Percentiles rank a stretch among this genome's conserved stretches.
These are phyloP conservation scores for Cottus gobio DNA, from an alignment of 2,113 vertebrate genomes.

Conservation along the genomic window DNA sequence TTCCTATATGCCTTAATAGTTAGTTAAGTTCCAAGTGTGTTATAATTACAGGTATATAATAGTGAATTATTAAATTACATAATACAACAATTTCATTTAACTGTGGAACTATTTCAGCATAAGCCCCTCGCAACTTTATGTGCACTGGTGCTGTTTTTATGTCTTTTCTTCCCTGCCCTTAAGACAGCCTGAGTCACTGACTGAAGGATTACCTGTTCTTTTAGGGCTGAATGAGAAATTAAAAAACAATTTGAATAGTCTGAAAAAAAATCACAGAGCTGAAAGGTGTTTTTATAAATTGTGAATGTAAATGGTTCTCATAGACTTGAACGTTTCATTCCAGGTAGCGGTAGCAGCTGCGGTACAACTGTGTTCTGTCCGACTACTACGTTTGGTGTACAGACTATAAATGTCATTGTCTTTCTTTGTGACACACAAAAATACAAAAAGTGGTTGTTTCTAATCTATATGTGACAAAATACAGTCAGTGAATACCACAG, in stretches of 20 bases:
- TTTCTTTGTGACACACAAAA: neutral
- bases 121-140: neutral
- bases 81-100: neutral
- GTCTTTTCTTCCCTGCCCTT: neutral
- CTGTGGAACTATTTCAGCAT: neutral
- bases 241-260: neutral
- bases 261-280: neutral
- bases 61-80: neutral
- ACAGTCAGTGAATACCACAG: neutral
- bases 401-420: neutral
- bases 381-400: neutral
- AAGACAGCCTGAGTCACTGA: neutral
- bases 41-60: neutral
- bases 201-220: neutral
- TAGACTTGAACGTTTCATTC: neutral
- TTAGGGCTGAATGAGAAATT: neutral
- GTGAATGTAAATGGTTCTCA: neutral
- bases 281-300: neutral
- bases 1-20: neutral
- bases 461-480: conserved; percentile 1
- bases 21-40: neutral
- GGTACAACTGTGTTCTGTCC: neutral
- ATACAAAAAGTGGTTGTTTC: neutral
- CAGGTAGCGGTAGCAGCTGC: no score
- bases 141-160: neutral